Conservation (phyloP, 2,888 invertebrate species). For the Raillietiella orientalis region DNA sequence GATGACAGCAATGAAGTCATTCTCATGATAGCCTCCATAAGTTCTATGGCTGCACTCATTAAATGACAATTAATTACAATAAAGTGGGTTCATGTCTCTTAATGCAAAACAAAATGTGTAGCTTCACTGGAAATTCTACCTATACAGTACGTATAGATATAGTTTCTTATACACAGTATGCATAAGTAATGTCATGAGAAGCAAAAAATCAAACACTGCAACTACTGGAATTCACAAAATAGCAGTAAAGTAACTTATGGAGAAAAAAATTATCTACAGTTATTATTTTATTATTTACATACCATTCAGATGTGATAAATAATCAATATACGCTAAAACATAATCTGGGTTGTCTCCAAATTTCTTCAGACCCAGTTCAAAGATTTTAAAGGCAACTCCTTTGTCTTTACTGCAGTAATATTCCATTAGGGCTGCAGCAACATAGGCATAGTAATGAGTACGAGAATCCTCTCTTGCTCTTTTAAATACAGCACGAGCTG, state of each 20-base stretch:
- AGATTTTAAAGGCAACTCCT: slow-evolving; percentile 80
- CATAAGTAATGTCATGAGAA: too few relatives aligned
- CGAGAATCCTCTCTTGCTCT: slow-evolving; percentile 59
- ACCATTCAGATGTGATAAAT: slow-evolving; percentile 86
- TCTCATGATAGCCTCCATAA: too few relatives aligned
- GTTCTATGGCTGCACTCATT: too few relatives aligned
- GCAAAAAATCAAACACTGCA: too few relatives aligned
- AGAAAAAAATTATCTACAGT: too few relatives aligned
- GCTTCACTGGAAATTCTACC: too few relatives aligned
- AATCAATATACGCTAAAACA: slow-evolving; percentile 81
- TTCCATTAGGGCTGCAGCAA: slow-evolving; percentile 92
- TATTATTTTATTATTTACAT: slow-evolving; percentile 6
- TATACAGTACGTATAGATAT: slow-evolving; percentile 1
- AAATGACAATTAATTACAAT: too few relatives aligned
- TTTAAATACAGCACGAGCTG: slow-evolving; percentile 78
- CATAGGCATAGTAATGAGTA: slow-evolving; percentile 69
- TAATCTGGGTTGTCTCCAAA: slow-evolving; percentile 85
- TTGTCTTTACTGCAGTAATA: slow-evolving; percentile 97
- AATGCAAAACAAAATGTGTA: too few relatives aligned
- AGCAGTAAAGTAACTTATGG: too few relatives aligned
- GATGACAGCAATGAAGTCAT: too few relatives aligned
- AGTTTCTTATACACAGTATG: neutral
- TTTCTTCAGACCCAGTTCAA: slow-evolving; percentile 87
- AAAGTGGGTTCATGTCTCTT: too few relatives aligned
- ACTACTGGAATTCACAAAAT: too few relatives aligned